A percentile compares a stretch with the other conserved stretches of the same genome.
These are phyloP conservation scores for Trissolcus basalis DNA, from an alignment of 1,140 invertebrate species.

Conservation along the genomic window DNA sequence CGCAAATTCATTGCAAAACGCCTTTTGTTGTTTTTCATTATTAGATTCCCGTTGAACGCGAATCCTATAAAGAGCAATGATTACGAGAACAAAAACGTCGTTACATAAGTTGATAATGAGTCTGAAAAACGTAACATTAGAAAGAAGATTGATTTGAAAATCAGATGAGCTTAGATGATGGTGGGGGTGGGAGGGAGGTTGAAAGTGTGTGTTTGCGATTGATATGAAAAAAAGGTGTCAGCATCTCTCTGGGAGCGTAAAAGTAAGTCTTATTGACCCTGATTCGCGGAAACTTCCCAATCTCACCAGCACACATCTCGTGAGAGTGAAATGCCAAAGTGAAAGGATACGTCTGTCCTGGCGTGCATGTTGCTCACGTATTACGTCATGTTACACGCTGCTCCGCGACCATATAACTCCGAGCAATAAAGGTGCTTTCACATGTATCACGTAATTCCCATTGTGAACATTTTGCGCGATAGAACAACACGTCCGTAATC, in stretches of 20 bases:
- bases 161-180: too few relatives aligned
- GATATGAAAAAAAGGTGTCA: constrained; percentile 28
- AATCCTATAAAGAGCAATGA: too few relatives aligned
- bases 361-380: constrained; percentile 62
- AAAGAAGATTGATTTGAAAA: too few relatives aligned
- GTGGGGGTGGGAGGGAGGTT: background rate
- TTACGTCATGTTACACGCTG: constrained; percentile 66
- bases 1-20: too few relatives aligned
- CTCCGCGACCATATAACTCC: constrained; percentile 57
- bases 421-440: constrained; percentile 60
- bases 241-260: constrained; percentile 30
- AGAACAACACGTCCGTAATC: constrained; percentile 24
- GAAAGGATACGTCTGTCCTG: constrained; percentile 69
- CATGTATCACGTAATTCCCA: constrained; percentile 54
- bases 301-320: constrained; percentile 64
- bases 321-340: constrained; percentile 72
- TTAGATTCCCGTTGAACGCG: too few relatives aligned
- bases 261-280: constrained; percentile 59
- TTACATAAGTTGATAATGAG: too few relatives aligned
- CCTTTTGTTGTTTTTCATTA: too few relatives aligned
- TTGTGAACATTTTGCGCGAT: constrained; percentile 46
- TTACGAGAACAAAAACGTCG: too few relatives aligned
- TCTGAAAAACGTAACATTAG: too few relatives aligned
- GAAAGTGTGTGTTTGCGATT: background rate
- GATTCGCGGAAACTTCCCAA: constrained; percentile 63